phyloP scores from a whole-genome alignment of 2,888 invertebrate species.

The Melinopterus prodromus region DNA sequence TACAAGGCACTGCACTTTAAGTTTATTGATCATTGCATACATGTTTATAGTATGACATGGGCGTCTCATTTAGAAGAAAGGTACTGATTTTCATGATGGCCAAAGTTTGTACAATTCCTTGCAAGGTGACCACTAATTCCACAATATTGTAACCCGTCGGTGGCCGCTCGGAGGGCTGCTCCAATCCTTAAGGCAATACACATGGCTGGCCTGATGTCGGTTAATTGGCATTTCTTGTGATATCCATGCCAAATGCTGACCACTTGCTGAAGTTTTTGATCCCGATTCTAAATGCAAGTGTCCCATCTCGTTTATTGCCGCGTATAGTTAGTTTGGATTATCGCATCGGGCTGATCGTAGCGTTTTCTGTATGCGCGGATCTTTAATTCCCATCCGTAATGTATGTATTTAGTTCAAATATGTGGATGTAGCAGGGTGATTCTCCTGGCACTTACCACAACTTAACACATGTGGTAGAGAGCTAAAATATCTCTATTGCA shows the following conservation, averaged over 20 bases:
- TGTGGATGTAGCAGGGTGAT: too few relatives aligned
- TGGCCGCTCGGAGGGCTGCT: not conserved
- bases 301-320: constrained; percentile 34
- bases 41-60: constrained; percentile 14
- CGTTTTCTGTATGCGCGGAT: constrained; percentile 38
- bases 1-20: constrained; percentile 24
- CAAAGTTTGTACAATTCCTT: constrained; percentile 25
- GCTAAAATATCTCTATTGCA: too few relatives aligned
- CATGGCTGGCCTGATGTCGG: too few relatives aligned
- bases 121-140: constrained; percentile 8
- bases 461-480: too few relatives aligned
- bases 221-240: too few relatives aligned
- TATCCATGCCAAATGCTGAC: too few relatives aligned
- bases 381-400: constrained; percentile 36
- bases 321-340: constrained; percentile 28
- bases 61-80: not conserved
- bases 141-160: constrained; percentile 25
- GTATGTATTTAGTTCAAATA: too few relatives aligned
- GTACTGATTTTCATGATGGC: constrained; percentile 15
- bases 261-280: not conserved
- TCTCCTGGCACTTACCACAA: too few relatives aligned
- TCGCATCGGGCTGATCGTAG: constrained; percentile 30
- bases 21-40: constrained; percentile 20
- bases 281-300: not conserved
- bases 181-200: too few relatives aligned